Percentiles rank a stretch among this genome's conserved stretches.
phyloP scores from a whole-genome alignment of 2,113 vertebrate genomes.

The Mohoua ochrocephala region DNA sequence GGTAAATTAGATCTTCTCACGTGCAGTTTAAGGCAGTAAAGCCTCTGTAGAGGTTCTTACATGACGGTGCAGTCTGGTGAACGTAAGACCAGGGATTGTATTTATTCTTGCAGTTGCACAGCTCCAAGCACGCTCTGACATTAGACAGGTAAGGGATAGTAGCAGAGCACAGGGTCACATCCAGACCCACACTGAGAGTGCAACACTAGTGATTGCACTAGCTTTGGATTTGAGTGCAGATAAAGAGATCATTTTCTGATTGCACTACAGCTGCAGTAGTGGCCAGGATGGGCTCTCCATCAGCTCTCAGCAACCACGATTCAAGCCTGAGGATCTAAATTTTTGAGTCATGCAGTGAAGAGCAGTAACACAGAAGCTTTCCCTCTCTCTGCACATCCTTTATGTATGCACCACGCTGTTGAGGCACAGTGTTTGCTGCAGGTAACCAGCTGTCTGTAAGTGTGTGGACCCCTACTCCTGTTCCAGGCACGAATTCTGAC shows the following conservation, averaged over 20 bases:
- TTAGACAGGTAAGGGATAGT: background rate
- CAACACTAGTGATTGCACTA: background rate
- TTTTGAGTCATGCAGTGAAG: background rate
- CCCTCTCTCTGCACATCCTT: background rate
- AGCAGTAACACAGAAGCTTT: rapidly evolving
- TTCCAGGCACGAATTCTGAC: background rate
- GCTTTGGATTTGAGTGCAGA: background rate
- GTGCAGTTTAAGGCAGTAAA: background rate
- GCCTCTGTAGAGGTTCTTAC: background rate
- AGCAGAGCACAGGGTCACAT: background rate
- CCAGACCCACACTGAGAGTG: rapidly evolving
- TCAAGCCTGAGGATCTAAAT: background rate
- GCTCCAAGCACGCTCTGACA: background rate
- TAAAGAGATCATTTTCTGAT: background rate
- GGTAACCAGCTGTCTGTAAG: background rate
- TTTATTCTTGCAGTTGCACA: background rate
- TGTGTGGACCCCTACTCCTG: background rate
- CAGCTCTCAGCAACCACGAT: background rate
- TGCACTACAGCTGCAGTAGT: background rate
- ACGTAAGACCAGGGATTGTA: background rate
- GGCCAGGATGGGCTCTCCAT: background rate
- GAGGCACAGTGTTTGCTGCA: background rate
- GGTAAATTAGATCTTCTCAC: background rate
- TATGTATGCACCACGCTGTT: rapidly evolving
- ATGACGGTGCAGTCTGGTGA: background rate